Base-by-base conservation (phyloP, 1,140 invertebrate species). In the Cecropterus lyciades region DNA sequence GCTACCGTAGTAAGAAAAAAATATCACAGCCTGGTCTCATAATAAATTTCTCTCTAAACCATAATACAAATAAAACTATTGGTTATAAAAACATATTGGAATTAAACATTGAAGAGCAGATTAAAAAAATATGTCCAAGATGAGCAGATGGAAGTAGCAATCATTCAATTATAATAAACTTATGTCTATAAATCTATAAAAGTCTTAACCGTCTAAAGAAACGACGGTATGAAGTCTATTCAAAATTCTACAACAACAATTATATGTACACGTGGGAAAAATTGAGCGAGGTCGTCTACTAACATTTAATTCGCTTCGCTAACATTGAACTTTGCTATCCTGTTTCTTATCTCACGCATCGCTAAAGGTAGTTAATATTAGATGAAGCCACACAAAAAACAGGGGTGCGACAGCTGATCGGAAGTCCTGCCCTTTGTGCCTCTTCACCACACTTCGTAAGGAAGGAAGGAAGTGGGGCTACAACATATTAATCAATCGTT, bases 361-460 rank as follows among this genome's bases (percentile, higher is more conserved):
- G 24, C 30, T 64, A 17, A 20, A 65, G 57, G 30, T 73, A 75
- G 79, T 84, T 75, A 82, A 84, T 81, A 79, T 84, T 84, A 84
- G 77, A 85, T 75, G 88, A 89, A 91, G 85, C 88, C 86, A 65
- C 75, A 80, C 82, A 82, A 89, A 84, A 80, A 70, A 70, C 70
- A 67, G 75, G 86, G 88, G 78, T 72, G 68, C 62, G 79, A 76
- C 88, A 91, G 88, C 87, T 91, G 88, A 91, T 91, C 85, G 88
- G 87, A 91, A 91, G 84, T 89, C 73, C 81, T 84, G 85, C 77
- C 87, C 83, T 91, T 91, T 91, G 85, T 89, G 84, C 75, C 67
- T 70, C 74, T 74, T 75, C 74, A 82, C 82, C 86, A 73, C 75
- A 79, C 72, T 80, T 75, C 71, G 73, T 48, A 64, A 78, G 77